Percentiles rank a stretch among this genome's conserved stretches.
These are phyloP conservation scores for Amphimallon solstitiale DNA, from an alignment of 2,888 invertebrate genomes.

Conservation along the genomic window DNA sequence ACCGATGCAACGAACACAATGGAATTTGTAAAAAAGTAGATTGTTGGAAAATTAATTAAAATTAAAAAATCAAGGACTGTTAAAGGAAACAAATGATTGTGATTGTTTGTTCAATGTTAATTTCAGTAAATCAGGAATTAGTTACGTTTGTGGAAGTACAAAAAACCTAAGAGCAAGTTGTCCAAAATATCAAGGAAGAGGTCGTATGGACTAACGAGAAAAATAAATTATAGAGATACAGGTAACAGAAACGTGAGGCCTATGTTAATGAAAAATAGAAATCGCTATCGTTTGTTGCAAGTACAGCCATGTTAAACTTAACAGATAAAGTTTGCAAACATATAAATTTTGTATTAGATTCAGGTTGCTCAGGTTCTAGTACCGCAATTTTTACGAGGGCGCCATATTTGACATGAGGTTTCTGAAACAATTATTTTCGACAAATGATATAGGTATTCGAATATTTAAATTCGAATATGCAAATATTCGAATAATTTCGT, in stretches of 20 bases:
- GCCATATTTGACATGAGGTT: no score
- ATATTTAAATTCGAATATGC: no score
- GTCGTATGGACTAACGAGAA: conserved; percentile 15
- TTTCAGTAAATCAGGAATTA: conserved; percentile 17
- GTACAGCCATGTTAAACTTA: neutral
- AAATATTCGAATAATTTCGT: no score
- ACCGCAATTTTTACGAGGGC: no score
- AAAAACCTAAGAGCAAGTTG: conserved; percentile 34
- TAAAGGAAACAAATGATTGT: conserved; percentile 24
- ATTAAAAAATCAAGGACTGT: conserved; percentile 33
- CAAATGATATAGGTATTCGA: no score
- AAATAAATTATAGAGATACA: neutral
- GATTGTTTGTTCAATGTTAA: conserved; percentile 29
- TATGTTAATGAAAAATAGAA: neutral
- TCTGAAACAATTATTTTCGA: no score
- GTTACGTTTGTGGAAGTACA: conserved; percentile 31
- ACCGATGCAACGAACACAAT: conserved; percentile 42
- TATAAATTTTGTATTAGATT: no score
- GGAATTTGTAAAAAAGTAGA: conserved; percentile 48
- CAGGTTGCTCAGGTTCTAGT: no score
- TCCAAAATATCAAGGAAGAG: conserved; percentile 17
- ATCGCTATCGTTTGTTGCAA: neutral
- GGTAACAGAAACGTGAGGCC: neutral
- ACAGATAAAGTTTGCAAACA: neutral
- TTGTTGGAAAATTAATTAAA: no score